Evolutionary conservation across 2,888 invertebrate species (phyloP).

Genomic region (Crocallis elinguaria): DNA sequence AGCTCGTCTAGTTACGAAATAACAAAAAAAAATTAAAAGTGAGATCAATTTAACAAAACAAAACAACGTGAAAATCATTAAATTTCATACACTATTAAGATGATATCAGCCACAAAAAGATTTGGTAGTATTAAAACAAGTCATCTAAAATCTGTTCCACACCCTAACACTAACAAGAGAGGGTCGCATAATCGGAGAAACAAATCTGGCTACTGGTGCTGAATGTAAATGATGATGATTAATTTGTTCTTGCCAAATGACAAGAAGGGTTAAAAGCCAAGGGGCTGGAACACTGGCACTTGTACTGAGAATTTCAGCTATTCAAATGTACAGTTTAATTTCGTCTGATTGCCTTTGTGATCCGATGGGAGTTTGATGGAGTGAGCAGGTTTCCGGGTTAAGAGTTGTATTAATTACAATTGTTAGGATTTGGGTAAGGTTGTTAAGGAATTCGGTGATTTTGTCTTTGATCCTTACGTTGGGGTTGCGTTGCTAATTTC

Average conservation of each 20-base stretch:
- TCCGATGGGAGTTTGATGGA: slow-evolving; percentile 74
- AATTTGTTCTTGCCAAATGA: slow-evolving; percentile 83
- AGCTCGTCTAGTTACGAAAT: too few relatives aligned
- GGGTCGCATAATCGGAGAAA: slow-evolving; percentile 84
- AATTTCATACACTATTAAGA: not conserved
- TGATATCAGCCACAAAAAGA: slow-evolving; percentile 52
- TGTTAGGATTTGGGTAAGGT: slow-evolving; percentile 55
- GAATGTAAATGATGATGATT: slow-evolving; percentile 85
- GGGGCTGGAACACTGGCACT: slow-evolving; percentile 72
- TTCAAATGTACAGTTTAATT: slow-evolving; percentile 68
- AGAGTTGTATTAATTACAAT: slow-evolving; percentile 78
- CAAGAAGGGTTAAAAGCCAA: slow-evolving; percentile 82
- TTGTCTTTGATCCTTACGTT: slow-evolving; percentile 60
- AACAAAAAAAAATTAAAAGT: too few relatives aligned
- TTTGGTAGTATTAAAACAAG: slow-evolving; percentile 69
- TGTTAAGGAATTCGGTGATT: slow-evolving; percentile 47
- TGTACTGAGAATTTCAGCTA: slow-evolving; percentile 70
- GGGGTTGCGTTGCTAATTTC: slow-evolving; percentile 28
- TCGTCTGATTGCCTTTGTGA: slow-evolving; percentile 81
- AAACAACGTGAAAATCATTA: not conserved
- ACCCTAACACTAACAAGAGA: slow-evolving; percentile 71
- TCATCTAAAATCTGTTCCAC: slow-evolving; percentile 70
- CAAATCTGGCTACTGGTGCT: slow-evolving; percentile 82
- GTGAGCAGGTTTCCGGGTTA: slow-evolving; percentile 77
- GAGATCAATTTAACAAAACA: not conserved